Evolutionary conservation across 2,113 vertebrate species (phyloP).

Genomic region (Machaerirhynchus nigripectus): DNA sequence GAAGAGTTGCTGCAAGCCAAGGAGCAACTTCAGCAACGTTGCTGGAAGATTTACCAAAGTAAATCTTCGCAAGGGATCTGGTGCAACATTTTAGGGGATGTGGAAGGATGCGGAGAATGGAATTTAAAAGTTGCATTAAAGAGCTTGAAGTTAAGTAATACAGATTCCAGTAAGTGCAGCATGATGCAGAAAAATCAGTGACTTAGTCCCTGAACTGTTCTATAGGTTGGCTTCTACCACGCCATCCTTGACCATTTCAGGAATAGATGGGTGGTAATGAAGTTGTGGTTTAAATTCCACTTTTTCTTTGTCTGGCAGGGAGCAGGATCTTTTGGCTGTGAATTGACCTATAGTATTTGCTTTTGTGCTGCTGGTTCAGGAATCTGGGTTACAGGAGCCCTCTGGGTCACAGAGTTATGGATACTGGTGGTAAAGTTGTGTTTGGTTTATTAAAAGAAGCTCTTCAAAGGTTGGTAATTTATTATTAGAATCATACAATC

Average conservation of each 20-base stretch:
- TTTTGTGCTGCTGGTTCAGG: neutral
- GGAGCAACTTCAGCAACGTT: neutral
- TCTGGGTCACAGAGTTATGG: neutral
- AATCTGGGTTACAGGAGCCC: neutral
- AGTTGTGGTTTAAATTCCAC: neutral
- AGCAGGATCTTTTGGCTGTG: neutral
- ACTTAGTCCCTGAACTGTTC: neutral
- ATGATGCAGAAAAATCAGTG: neutral
- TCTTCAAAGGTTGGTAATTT: neutral
- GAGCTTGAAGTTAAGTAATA: neutral
- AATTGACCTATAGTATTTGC: neutral
- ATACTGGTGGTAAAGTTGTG: neutral
- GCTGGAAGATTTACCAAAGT: neutral
- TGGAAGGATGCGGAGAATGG: neutral
- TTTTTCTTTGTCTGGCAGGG: neutral
- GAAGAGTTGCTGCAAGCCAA: neutral
- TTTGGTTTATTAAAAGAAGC: neutral
- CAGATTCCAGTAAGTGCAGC: neutral
- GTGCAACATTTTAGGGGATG: neutral
- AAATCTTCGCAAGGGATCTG: neutral
- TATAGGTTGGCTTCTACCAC: neutral
- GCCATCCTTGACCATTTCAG: neutral
- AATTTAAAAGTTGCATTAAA: neutral
- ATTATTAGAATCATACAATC: neutral
- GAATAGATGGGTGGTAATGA: neutral